These are phyloP conservation scores for Eupristina koningsbergeri DNA, from an alignment of 1,140 invertebrate genomes.

Conservation along the genomic window DNA sequence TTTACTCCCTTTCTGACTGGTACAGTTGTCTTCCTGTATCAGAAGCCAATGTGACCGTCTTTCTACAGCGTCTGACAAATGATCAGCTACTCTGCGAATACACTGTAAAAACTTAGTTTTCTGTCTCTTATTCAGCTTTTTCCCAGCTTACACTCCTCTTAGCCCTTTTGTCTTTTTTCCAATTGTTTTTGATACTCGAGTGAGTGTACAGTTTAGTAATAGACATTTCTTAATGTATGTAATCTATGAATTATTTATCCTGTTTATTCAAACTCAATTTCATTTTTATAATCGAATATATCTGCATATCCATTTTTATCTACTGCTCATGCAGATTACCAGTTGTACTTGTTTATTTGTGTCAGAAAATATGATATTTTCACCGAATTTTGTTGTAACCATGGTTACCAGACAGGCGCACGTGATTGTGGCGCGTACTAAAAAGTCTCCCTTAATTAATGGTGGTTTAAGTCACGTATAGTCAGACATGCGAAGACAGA, in stretches of 20 bases:
- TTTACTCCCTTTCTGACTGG: not conserved
- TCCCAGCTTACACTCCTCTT: constrained; percentile 32
- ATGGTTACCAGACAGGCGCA: constrained; percentile 55
- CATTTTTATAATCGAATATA: constrained; percentile 52
- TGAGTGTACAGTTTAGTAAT: no score
- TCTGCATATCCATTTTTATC: constrained; percentile 22
- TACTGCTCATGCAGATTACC: not conserved
- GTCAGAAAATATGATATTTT: not conserved
- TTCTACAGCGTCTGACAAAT: constrained; percentile 54
- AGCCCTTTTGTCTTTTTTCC: constrained; percentile 38
- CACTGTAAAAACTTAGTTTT: constrained; percentile 52
- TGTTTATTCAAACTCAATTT: no score
- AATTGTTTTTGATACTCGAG: constrained; percentile 1
- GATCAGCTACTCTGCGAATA: constrained; percentile 49
- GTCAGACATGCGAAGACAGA: constrained; percentile 28
- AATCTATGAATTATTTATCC: no score
- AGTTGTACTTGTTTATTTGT: not conserved
- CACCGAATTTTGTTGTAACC: constrained; percentile 53
- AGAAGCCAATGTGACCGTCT: constrained; percentile 3
- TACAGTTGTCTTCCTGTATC: not conserved
- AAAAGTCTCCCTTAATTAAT: constrained; percentile 69
- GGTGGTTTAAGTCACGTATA: constrained; percentile 62
- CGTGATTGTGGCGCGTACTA: constrained; percentile 62
- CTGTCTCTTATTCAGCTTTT: constrained; percentile 42
- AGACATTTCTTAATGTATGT: no score